phyloP scores from a whole-genome alignment of 2,113 vertebrate genomes.

The Mystacornis crossleyi region DNA sequence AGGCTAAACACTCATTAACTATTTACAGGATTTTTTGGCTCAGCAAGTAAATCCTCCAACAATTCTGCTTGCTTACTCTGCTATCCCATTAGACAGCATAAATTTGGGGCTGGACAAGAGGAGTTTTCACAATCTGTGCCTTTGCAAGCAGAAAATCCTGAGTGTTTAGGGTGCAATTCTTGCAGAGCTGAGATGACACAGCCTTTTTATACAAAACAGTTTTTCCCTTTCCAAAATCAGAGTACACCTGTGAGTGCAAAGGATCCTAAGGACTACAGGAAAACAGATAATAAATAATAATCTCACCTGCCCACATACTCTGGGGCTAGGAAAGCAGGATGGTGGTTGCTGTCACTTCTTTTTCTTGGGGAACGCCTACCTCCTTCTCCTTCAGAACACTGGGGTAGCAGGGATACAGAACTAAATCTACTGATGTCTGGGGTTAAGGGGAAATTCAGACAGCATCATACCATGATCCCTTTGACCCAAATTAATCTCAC shows the following conservation, averaged over 20 bases:
- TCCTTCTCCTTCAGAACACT: neutral
- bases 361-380: neutral
- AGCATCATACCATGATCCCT: neutral
- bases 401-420: neutral
- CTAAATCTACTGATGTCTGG: neutral
- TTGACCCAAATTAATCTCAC: neutral
- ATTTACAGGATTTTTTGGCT: slow-evolving; percentile 2
- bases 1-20: neutral
- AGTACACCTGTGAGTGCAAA: neutral
- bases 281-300: neutral
- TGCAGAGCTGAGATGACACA: neutral
- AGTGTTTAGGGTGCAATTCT: neutral
- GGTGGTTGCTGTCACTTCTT: neutral
- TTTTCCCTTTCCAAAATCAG: neutral
- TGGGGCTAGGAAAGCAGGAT: neutral
- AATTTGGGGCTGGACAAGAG: neutral
- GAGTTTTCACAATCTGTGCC: neutral
- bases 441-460: neutral
- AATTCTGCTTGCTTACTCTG: neutral
- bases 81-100: neutral
- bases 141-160: neutral
- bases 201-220: neutral
- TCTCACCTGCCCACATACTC: neutral
- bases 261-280: neutral
- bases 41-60: slow-evolving; percentile 33